Evolutionary conservation across 2,888 invertebrate genomes (phyloP), one percentile per base, ranked within the genome.

Genomic region (Athalia circularis): DNA sequence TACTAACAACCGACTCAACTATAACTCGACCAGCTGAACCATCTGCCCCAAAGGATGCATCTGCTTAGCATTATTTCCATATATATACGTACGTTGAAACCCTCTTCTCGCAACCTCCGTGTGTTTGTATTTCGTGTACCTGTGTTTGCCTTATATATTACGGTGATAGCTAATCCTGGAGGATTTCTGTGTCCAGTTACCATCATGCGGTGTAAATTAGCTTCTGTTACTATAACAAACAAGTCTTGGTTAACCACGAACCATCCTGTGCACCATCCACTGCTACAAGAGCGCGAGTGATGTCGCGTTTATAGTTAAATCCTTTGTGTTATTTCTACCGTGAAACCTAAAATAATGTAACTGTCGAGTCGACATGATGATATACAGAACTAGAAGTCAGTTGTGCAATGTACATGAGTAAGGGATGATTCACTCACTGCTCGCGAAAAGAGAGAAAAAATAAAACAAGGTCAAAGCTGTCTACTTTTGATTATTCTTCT

Each of bases 151-250:
- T 72, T 47, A 29, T 29, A 29, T 29, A 72, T 72, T 72, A 72
- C 52, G 72, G 57, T 59, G 59, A 59, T 47, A 47, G 72, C 2
- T 59, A 72, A 59, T 59, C 72, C 59, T 52, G n/a, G 47, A 13
- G 72, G 72, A 57, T 72, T 72, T 72, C 59, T 47, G 8, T 47
- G 72, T 68, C 68, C 68, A 68, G 68, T 11, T 54, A 59, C 59
- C 59, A n/a, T 72, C 59, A 4, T 47, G 59, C 29, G 29, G 29
- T 13, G 13, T 45, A 13, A 59, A 72, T 57, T 57, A 72, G 57
- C 59, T 59, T 13, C 9, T 13, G 45, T 57, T 54, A 70, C 15
- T 9, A 57, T 57, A 70, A 45, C 54, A 70, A 52, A 67, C 68
- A 68, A 52, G 54, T 15, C 50, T 54, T 68, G 11, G 54, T 50